These are phyloP conservation scores for Chrysopa pallens DNA, from an alignment of 1,140 invertebrate genomes.

Conservation along the genomic window DNA sequence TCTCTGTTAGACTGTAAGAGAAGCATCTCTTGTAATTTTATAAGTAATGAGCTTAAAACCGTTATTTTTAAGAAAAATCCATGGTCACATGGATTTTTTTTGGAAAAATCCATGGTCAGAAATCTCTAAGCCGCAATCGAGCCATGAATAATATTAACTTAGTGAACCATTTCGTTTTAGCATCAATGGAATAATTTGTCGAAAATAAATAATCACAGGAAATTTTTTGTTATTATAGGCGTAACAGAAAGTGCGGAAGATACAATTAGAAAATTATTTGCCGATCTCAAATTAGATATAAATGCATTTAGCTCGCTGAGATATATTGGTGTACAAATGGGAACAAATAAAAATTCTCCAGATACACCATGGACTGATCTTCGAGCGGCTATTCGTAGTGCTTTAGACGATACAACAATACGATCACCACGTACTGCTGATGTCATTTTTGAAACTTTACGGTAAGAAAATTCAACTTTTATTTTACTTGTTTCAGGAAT, in stretches of 20 bases:
- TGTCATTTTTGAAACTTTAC: slow-evolving; percentile 43
- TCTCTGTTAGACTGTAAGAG: too few relatives aligned
- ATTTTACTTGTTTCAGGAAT: too few relatives aligned
- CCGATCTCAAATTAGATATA: slow-evolving; percentile 36
- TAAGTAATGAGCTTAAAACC: too few relatives aligned
- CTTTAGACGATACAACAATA: slow-evolving; percentile 47
- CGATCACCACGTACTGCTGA: slow-evolving; percentile 43
- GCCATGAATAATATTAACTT: too few relatives aligned
- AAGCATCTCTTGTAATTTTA: too few relatives aligned
- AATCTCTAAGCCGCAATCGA: too few relatives aligned
- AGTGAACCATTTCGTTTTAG: too few relatives aligned
- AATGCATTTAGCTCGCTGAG: slow-evolving; percentile 57
- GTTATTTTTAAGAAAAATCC: too few relatives aligned
- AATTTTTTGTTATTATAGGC: slow-evolving; percentile 18
- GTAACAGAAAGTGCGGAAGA: slow-evolving; percentile 43
- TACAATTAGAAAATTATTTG: slow-evolving; percentile 41
- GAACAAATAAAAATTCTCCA: slow-evolving; percentile 21
- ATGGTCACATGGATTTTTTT: too few relatives aligned
- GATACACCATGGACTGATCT: slow-evolving; percentile 36
- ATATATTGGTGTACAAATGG: slow-evolving; percentile 46
- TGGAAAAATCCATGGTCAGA: too few relatives aligned
- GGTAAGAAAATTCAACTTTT: too few relatives aligned
- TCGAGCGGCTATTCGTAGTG: slow-evolving; percentile 27
- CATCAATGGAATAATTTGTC: too few relatives aligned
- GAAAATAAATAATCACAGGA: not conserved